A percentile compares a stretch with the other conserved stretches of the same genome.
Evolutionary conservation across 2,797 vertebrate genomes (phyloP).

Genomic region (Artibeus jamaicensis): DNA sequence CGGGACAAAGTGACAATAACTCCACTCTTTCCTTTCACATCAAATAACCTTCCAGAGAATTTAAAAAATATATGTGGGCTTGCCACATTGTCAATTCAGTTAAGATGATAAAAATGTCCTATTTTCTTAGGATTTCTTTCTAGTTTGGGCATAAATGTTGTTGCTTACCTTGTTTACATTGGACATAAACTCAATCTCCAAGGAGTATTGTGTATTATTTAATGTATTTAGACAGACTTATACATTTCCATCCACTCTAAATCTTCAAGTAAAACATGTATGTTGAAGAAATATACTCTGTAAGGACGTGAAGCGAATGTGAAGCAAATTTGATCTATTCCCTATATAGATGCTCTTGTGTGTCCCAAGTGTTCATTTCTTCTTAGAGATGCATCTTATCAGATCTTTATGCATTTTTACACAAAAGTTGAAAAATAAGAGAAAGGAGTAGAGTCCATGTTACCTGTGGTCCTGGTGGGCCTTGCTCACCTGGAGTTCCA

Average conservation of each 20-base stretch:
- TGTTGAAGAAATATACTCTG: neutral
- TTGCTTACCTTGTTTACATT: neutral
- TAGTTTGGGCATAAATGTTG: neutral
- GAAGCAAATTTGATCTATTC: neutral
- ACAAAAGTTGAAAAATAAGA: conserved; percentile 9
- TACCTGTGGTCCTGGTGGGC: conserved; percentile 81
- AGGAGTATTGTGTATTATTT: neutral
- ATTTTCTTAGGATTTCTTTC: conserved; percentile 21
- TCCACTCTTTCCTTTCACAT: neutral
- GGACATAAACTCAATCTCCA: neutral
- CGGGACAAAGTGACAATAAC: rapidly evolving
- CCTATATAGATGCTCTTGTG: neutral
- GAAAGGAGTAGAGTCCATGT: neutral
- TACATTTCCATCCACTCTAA: neutral
- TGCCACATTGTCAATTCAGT: neutral
- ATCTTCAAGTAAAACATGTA: neutral
- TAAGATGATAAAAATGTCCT: neutral
- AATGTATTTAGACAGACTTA: neutral
- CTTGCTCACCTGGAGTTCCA: conserved; percentile 79
- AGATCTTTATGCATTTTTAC: conserved; percentile 1
- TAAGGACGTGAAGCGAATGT: neutral
- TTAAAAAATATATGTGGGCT: neutral
- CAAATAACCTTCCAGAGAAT: neutral
- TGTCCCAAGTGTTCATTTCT: neutral
- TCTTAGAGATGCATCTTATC: neutral